These are phyloP conservation scores for Thera britannica DNA, from an alignment of 2,888 invertebrate species.

Conservation along the genomic window DNA sequence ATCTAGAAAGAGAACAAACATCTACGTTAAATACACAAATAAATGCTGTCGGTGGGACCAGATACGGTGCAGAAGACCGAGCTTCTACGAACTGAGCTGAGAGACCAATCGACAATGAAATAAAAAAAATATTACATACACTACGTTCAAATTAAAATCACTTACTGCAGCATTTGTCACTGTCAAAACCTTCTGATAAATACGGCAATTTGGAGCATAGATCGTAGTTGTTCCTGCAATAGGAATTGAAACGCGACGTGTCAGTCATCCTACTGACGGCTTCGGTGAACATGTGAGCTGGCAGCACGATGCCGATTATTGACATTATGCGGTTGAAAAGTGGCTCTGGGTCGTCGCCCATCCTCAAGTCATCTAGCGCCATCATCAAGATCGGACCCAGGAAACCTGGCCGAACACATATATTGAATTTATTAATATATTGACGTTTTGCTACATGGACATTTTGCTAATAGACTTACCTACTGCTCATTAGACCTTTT, in stretches of 20 bases:
- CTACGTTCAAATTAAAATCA: neutral
- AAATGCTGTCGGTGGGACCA: too few species aligned
- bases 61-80: too few species aligned
- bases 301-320: constrained; percentile 5
- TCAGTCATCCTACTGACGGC: constrained; percentile 18
- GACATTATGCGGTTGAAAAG: constrained; percentile 17
- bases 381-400: constrained; percentile 15
- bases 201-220: constrained; percentile 3
- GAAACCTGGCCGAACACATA: constrained; percentile 3
- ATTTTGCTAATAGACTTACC: too few species aligned
- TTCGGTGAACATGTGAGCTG: constrained; percentile 21
- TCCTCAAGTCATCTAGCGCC: constrained; percentile 6
- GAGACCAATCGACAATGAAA: too few species aligned
- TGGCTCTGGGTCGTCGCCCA: neutral
- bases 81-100: too few species aligned
- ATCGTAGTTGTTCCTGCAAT: constrained; percentile 15
- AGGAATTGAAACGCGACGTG: constrained; percentile 19
- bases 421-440: too few species aligned
- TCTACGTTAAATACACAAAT: too few species aligned
- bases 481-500: too few species aligned
- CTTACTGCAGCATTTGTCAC: constrained; percentile 18
- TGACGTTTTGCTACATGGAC: too few species aligned
- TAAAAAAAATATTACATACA: too few species aligned
- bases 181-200: neutral
- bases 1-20: too few species aligned